Base-by-base conservation (phyloP, 1,140 invertebrate species). In the Drosophila ironensis region DNA sequence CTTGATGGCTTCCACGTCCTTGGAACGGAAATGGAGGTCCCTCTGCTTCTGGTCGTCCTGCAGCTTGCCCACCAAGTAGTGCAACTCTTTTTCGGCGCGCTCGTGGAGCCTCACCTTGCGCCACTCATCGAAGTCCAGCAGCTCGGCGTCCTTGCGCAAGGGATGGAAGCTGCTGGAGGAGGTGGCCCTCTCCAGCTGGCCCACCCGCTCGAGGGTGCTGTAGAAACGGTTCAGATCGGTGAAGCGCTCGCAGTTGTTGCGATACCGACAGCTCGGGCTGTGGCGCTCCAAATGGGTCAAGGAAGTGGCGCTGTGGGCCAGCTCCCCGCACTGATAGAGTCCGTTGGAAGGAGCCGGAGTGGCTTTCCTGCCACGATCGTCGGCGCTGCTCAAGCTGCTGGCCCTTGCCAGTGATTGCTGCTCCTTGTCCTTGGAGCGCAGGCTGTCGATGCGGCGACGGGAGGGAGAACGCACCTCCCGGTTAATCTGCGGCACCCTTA, bases 51-150 rank as follows among this genome's bases (percentile, higher is more conserved):
- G 95, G 7, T 94, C 94, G 11, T 92, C 90, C 90, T 94, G 94
- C 2, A 98, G 90, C 90, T 97, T 96, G 33, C 91, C 91, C 68
- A 97, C 95, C 17, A 98, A 90, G 51, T 92, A 91, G 56, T 94
- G 93, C 37, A 98, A 90, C 88, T 98, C 97, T 80, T 94, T 93
- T 87, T 97, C 95, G 2, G 95, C 95, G 67, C 94, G 93, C 90
- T 96, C 95, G 57, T 95, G 93, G n/a, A 93, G 92, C 53, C 96
- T 90, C 14, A 97, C 92, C 88, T 94, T 93, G 88, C 94, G 95
- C 96, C 96, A 97, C 33, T 94, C 92, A 75, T 97, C 96, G 87
- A 95, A 97, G 91, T 97, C 96, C 69, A 96, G 94, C 17, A 97
- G 93, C 75, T 95, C 94, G 86, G 95, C 94, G 73, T 94, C 93